phyloP scores from a whole-genome alignment of 2,797 vertebrate genomes.

The Oreortyx pictus region DNA sequence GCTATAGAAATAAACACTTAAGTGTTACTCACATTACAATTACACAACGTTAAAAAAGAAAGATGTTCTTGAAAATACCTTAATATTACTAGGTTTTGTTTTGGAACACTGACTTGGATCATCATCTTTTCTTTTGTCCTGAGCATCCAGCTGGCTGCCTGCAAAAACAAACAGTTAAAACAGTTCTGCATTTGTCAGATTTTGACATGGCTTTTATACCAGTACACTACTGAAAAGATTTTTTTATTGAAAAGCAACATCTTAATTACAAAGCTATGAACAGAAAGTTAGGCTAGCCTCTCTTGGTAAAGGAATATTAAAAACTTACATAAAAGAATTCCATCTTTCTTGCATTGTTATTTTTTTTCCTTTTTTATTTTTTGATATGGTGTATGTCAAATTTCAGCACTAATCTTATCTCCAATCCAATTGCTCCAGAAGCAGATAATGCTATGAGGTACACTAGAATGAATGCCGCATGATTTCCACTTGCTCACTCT shows the following conservation, averaged over 20 bases:
- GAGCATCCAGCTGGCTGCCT: constrained; percentile 33
- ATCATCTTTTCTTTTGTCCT: constrained; percentile 46
- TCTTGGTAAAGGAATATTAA: not conserved
- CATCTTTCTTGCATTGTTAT: not conserved
- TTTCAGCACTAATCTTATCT: not conserved
- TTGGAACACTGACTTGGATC: constrained; percentile 36
- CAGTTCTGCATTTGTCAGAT: not conserved
- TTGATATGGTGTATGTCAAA: no score
- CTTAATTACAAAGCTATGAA: not conserved
- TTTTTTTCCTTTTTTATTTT: no score
- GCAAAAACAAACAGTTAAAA: not conserved
- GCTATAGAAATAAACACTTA: not conserved
- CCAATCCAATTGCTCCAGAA: not conserved
- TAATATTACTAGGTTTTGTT: not conserved
- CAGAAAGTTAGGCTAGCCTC: not conserved
- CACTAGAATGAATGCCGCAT: not conserved
- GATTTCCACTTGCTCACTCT: not conserved
- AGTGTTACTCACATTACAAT: not conserved
- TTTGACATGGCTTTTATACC: not conserved
- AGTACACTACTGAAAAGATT: not conserved
- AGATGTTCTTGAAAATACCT: constrained; percentile 60
- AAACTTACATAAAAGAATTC: not conserved
- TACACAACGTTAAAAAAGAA: not conserved
- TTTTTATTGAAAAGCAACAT: not conserved
- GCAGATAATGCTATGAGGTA: not conserved